These are phyloP conservation scores for Aphelinus certus DNA, from an alignment of 1,140 invertebrate species.

Conservation along the genomic window DNA sequence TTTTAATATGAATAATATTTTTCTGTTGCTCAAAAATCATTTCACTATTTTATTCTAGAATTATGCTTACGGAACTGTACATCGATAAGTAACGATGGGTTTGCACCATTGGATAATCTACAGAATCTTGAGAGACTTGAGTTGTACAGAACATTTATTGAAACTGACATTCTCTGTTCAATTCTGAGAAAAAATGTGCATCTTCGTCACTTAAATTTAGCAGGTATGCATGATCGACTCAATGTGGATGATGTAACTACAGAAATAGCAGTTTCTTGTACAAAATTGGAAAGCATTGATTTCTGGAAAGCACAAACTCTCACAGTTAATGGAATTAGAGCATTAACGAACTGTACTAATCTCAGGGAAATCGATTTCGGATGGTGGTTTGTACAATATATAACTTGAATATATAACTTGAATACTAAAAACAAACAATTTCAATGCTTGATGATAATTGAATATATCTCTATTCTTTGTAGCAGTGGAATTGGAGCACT, in stretches of 20 bases:
- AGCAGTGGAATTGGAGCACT: slow-evolving; percentile 65
- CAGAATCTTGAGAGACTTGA: slow-evolving; percentile 78
- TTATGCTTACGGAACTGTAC: slow-evolving; percentile 73
- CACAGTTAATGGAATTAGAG: slow-evolving; percentile 74
- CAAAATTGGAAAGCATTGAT: slow-evolving; percentile 77
- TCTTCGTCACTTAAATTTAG: slow-evolving; percentile 78
- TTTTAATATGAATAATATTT: slow-evolving; percentile 25
- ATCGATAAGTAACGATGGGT: slow-evolving; percentile 69
- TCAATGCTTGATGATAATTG: too few species aligned
- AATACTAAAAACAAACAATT: slow-evolving; percentile 6
- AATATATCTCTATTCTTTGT: slow-evolving; percentile 36
- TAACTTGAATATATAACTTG: neutral
- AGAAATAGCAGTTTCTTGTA: slow-evolving; percentile 73
- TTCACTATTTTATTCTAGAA: slow-evolving; percentile 62
- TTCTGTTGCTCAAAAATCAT: slow-evolving; percentile 43
- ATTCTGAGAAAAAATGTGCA: slow-evolving; percentile 74
- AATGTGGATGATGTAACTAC: slow-evolving; percentile 78
- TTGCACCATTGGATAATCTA: slow-evolving; percentile 70
- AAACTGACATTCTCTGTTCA: slow-evolving; percentile 70
- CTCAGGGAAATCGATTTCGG: slow-evolving; percentile 88
- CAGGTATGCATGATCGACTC: slow-evolving; percentile 66
- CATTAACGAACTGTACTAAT: slow-evolving; percentile 74
- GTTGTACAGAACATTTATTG: slow-evolving; percentile 78
- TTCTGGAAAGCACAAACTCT: slow-evolving; percentile 86
- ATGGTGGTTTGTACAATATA: slow-evolving; percentile 79